Evolutionary conservation across 2,113 vertebrate species (phyloP).

Genomic region (Chrysochloris asiatica): DNA sequence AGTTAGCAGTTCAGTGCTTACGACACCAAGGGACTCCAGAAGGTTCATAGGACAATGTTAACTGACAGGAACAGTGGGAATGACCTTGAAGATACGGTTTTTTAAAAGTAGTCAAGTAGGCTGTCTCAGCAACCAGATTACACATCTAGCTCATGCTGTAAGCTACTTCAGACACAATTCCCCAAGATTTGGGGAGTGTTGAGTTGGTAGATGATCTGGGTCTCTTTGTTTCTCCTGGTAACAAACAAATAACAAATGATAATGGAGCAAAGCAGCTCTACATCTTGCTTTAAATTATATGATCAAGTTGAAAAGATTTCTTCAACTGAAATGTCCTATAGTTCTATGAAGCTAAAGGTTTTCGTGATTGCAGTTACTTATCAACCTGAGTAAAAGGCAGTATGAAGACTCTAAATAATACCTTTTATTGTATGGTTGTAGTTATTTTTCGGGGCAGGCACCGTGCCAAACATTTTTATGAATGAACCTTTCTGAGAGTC

Average conservation of each 20-base stretch:
- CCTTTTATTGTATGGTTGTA: background rate
- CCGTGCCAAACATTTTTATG: background rate
- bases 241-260: background rate
- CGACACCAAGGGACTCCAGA: background rate
- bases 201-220: background rate
- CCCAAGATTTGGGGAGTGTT: background rate
- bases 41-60: background rate
- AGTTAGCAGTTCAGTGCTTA: background rate
- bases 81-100: background rate
- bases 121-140: background rate
- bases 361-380: conserved; percentile 1
- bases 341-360: background rate
- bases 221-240: background rate
- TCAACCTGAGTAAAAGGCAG: background rate
- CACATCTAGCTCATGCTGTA: background rate
- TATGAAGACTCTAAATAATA: background rate
- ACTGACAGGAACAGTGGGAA: background rate
- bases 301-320: background rate
- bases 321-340: background rate
- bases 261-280: background rate
- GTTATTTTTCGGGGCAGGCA: background rate
- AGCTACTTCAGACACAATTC: background rate
- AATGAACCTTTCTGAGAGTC: background rate
- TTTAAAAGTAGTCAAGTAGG: background rate
- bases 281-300: background rate